phyloP scores from a whole-genome alignment of 2,113 vertebrate species.

The Ondatra zibethicus region DNA sequence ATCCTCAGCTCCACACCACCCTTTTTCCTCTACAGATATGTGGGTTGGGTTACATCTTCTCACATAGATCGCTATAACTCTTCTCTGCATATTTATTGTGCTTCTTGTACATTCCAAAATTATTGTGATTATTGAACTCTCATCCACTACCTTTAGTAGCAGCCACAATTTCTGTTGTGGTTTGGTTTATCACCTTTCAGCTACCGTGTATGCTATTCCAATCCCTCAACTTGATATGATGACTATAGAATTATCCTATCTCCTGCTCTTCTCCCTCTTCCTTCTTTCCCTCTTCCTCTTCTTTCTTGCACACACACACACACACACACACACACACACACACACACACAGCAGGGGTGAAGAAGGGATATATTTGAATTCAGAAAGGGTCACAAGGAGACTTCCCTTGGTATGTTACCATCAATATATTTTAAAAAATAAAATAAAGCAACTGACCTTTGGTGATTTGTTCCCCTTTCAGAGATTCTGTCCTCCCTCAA shows the following conservation, averaged over 20 bases:
- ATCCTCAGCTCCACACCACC: fast-evolving
- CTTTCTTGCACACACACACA: neutral
- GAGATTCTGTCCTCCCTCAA: neutral
- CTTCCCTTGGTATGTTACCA: neutral
- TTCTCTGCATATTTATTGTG: neutral
- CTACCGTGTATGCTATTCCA: neutral
- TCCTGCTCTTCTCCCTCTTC: neutral
- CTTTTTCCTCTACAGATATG: neutral
- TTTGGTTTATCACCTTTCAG: neutral
- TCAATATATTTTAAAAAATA: neutral
- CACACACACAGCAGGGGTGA: neutral
- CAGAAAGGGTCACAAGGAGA: neutral
- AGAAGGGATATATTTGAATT: neutral
- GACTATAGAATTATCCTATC: neutral
- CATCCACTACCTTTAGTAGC: neutral
- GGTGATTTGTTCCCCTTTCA: neutral
- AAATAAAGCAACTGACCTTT: neutral
- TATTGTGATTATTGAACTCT: neutral
- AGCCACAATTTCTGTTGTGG: neutral
- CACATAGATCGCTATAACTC: no score
- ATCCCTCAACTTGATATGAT: neutral
- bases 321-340: neutral
- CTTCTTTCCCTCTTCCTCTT: no score
- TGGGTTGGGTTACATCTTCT: neutral
- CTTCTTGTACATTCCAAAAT: neutral